Percentiles rank a stretch among this genome's conserved stretches.
Evolutionary conservation across 2,888 invertebrate species (phyloP).

Genomic region (Hartigia nigra): DNA sequence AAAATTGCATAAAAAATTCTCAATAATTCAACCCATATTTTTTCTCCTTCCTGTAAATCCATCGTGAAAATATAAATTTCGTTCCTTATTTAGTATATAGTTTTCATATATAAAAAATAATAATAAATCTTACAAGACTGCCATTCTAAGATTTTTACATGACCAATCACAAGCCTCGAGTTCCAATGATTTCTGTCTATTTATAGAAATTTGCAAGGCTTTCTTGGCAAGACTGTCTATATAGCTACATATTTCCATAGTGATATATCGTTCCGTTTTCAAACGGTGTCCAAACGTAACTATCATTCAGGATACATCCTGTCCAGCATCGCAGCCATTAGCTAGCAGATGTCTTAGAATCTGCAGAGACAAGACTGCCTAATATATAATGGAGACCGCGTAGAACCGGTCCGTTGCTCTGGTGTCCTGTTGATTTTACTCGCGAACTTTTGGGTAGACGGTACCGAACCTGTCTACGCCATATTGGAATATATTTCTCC

Average conservation of each 20-base stretch:
- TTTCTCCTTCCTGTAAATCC: neutral
- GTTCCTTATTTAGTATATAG: neutral
- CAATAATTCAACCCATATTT: neutral
- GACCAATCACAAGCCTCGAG: neutral
- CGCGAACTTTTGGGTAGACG: slow-evolving; percentile 16
- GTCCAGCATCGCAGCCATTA: neutral
- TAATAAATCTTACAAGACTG: neutral
- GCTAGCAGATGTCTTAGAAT: neutral
- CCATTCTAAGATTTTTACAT: neutral
- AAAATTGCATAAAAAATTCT: neutral
- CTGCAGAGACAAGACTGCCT: neutral
- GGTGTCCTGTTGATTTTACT: slow-evolving; percentile 48
- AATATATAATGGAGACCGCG: slow-evolving; percentile 4
- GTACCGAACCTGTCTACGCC: slow-evolving; percentile 25
- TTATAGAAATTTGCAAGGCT: neutral
- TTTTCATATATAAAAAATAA: neutral
- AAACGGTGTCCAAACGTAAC: neutral
- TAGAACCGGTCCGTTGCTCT: slow-evolving; percentile 40
- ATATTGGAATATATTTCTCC: slow-evolving; percentile 28
- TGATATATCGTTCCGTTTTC: neutral
- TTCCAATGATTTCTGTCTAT: neutral
- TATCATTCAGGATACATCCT: neutral
- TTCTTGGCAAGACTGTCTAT: neutral
- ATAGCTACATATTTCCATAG: neutral
- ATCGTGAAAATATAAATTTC: neutral